Percentiles rank a stretch among this genome's conserved stretches.
Evolutionary conservation across 2,888 invertebrate genomes (phyloP).

Genomic region (Tillus elongatus): DNA sequence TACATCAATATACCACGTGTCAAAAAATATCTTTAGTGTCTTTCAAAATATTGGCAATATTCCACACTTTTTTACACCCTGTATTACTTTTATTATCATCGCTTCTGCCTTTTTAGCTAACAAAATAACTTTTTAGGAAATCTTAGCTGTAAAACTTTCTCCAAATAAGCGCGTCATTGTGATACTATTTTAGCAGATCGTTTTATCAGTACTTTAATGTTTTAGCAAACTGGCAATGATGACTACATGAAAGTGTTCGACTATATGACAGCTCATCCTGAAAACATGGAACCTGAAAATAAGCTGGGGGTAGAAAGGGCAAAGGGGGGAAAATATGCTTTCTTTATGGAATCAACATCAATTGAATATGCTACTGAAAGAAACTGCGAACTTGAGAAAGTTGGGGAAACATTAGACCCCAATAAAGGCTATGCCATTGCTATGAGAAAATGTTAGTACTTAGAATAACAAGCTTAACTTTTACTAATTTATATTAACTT

Average conservation of each 20-base stretch:
- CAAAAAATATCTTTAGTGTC: too few relatives aligned
- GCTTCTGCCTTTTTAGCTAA: too few relatives aligned
- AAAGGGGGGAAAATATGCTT: constrained; percentile 23
- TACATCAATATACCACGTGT: too few relatives aligned
- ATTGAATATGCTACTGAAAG: constrained; percentile 32
- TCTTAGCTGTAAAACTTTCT: too few relatives aligned
- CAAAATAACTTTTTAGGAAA: too few relatives aligned
- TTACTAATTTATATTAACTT: constrained; percentile 8
- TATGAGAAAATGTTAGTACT: constrained; percentile 29
- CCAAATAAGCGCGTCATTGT: too few relatives aligned
- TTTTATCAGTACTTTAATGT: too few relatives aligned
- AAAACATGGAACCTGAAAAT: constrained; percentile 21
- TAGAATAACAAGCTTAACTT: background rate
- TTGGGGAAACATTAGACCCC: constrained; percentile 26
- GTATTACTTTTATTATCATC: too few relatives aligned
- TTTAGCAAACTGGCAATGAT: constrained; percentile 13
- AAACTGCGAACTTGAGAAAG: constrained; percentile 27
- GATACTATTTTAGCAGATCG: too few relatives aligned
- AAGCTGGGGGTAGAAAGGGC: constrained; percentile 22
- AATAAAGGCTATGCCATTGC: constrained; percentile 35
- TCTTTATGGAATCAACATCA: constrained; percentile 34
- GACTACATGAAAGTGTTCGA: constrained; percentile 13
- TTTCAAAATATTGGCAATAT: too few relatives aligned
- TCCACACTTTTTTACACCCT: too few relatives aligned
- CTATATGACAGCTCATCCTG: constrained; percentile 20